Evolutionary conservation across 1,140 invertebrate species (phyloP), one percentile per base, ranked within the genome.

Genomic region (Galendromus occidentalis): DNA sequence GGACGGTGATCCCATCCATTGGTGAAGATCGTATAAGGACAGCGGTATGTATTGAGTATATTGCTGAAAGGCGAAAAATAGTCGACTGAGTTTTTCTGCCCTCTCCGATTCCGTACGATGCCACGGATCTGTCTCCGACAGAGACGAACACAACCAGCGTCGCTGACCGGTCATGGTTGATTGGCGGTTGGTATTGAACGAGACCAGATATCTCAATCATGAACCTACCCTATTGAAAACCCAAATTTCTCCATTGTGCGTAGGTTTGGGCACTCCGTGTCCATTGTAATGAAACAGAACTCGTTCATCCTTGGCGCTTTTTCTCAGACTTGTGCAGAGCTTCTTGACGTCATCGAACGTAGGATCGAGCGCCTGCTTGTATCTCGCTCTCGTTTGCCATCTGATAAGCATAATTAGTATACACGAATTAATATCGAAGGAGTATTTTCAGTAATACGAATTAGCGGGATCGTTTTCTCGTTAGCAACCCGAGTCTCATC

Each of bases 241-340:
- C 96, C 96, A 98, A 72, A 99, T 94, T 82, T 99, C 95, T 14
- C 96, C 95, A 80, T 98, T 98, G 30, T 83, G 81, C 7, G 96
- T 98, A 41, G 96, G 95, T 77, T 88, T 90, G 44, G 96, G 96
- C 64, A 99, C 96, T 47, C 95, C 96, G 77, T 99, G 96, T 0
- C 96, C 96, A 79, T 98, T 98, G 74, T 98, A 99, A 78, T 99
- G 95, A 79, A 99, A 98, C 6, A 99, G 79, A 25, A 99, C 93
- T 70, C 96, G 81, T 74, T 99, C 96, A 71, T 98, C 95, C 79
- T 98, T 98, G 0, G 96, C 93, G 79, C 95, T 98, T 70, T 92
- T 80, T n/a, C 96, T 79, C 64, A 98, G 77, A 9, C 91, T 94
- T 25, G 85, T 86, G 74, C 94, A 97, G 14, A 98, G 78, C 76